These are phyloP conservation scores for Sphenodon punctatus DNA, from an alignment of 2,797 vertebrate genomes.

Conservation along the genomic window DNA sequence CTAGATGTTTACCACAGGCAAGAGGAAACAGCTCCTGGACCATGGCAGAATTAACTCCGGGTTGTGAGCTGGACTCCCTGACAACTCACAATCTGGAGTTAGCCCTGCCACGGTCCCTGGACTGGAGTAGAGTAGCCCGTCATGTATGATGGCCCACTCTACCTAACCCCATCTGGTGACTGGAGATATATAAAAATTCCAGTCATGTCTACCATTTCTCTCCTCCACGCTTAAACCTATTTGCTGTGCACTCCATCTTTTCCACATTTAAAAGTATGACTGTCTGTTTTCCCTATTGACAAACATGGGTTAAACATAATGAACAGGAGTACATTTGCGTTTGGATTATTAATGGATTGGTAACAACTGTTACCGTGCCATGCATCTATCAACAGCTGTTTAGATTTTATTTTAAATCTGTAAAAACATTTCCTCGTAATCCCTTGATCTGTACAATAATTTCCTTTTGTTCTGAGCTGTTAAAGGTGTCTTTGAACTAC, in stretches of 20 bases:
- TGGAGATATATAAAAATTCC: too few species aligned
- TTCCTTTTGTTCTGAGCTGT: slow-evolving; percentile 72
- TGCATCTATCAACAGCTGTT: slow-evolving; percentile 72
- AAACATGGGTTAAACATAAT: slow-evolving; percentile 61
- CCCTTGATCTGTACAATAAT: slow-evolving; percentile 76
- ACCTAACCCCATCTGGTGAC: too few species aligned
- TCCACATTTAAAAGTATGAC: slow-evolving; percentile 48
- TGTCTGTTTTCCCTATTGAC: slow-evolving; percentile 51
- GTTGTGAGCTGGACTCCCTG: too few species aligned
- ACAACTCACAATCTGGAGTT: too few species aligned
- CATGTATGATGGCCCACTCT: too few species aligned
- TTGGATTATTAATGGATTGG: slow-evolving; percentile 71
- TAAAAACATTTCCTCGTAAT: slow-evolving; percentile 70
- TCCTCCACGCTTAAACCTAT: background rate
- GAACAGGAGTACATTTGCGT: slow-evolving; percentile 60
- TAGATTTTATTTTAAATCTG: slow-evolving; percentile 79
- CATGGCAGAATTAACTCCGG: too few species aligned
- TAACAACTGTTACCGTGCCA: slow-evolving; percentile 63
- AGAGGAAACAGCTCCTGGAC: too few species aligned
- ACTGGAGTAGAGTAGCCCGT: too few species aligned
- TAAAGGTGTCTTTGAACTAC: slow-evolving; percentile 76
- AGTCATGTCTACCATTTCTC: background rate
- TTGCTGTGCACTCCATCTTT: slow-evolving; percentile 50
- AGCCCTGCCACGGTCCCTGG: too few species aligned
- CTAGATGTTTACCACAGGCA: too few species aligned